Evolutionary conservation across 2,888 invertebrate genomes (phyloP), one percentile per base, ranked within the genome.

Genomic region (Metacarcinus magister): DNA sequence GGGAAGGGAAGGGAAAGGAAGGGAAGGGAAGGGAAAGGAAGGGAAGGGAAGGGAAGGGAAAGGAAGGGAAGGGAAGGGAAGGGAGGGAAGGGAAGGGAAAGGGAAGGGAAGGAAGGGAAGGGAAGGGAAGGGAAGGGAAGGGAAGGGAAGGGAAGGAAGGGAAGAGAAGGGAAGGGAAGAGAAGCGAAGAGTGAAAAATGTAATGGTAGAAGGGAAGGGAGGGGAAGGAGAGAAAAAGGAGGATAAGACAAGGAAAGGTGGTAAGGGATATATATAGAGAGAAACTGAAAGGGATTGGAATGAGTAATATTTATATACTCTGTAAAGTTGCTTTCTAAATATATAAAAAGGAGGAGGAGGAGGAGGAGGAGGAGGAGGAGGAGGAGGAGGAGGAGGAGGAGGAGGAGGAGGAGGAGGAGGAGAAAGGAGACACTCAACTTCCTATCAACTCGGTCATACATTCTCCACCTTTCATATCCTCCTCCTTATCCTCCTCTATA

Each of bases 321-420:
- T 48, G 48, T 13, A 48, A 8, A 48, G 13, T 48, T 48, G 48
- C 10, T 48, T 13, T 48, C 48, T 48, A 19, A 10, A 19, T 7
- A 32, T 23, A n/a, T 16, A 28, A 8, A n/a, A 54, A 10, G 10
- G 54, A 32, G 32, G 54, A 92, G 54, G 44, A 16, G n/a, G 48
- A 92, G 16, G 46, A 28, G 54, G n/a, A 67, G 23, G 67, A 67
- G 67, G 23, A 23, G 67, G 67, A 19, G 23, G 44, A 92, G n/a
- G 48, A 48, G 92, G n/a, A 28, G 90, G 7, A 16, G 54, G 54
- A 32, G 5, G 92, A 92, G 28, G 92, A 92, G 54, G 16, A 91
- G n/a, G 44, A 43, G 43, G 13, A n/a, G 54, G 48, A 54, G 48
- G 2, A 60, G 60, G 60, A 60, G 32, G 48, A 48, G 48, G 48